Evolutionary conservation across 2,797 vertebrate species (phyloP).

Genomic region (Propithecus deckenii): DNA sequence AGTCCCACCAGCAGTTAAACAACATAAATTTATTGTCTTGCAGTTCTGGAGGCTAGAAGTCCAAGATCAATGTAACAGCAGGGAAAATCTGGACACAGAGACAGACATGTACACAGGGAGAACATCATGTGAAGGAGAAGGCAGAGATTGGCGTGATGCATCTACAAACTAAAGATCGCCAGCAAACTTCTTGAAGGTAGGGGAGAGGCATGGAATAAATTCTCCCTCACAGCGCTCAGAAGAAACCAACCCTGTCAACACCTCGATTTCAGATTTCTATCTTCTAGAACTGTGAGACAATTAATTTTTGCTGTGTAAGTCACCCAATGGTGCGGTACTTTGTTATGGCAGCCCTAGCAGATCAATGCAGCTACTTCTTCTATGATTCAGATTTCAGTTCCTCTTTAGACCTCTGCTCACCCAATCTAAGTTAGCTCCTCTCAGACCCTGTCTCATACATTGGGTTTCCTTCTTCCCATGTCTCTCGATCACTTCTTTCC

Average conservation of each 20-base stretch:
- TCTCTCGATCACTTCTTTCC: background rate
- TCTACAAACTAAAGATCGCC: background rate
- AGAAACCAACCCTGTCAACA: background rate
- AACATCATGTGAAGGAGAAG: background rate
- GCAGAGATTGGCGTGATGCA: background rate
- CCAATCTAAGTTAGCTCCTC: too few species aligned
- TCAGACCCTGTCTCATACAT: background rate
- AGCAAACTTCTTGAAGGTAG: background rate
- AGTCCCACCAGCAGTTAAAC: background rate
- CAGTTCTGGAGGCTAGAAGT: background rate
- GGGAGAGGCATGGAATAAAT: rapidly evolving
- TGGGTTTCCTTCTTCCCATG: background rate
- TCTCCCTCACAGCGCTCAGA: background rate
- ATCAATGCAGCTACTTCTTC: rapidly evolving
- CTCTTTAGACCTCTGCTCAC: rapidly evolving
- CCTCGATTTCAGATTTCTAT: background rate
- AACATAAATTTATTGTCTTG: background rate
- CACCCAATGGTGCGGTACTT: background rate
- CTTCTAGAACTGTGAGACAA: background rate
- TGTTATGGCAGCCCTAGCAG: background rate
- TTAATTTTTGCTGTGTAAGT: background rate
- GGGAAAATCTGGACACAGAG: background rate
- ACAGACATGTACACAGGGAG: rapidly evolving
- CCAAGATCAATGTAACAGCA: background rate
- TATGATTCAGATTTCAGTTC: rapidly evolving